Evolutionary conservation across 2,888 invertebrate genomes (phyloP), one percentile per base, ranked within the genome.

Genomic region (Anoplius nigerrimus): DNA sequence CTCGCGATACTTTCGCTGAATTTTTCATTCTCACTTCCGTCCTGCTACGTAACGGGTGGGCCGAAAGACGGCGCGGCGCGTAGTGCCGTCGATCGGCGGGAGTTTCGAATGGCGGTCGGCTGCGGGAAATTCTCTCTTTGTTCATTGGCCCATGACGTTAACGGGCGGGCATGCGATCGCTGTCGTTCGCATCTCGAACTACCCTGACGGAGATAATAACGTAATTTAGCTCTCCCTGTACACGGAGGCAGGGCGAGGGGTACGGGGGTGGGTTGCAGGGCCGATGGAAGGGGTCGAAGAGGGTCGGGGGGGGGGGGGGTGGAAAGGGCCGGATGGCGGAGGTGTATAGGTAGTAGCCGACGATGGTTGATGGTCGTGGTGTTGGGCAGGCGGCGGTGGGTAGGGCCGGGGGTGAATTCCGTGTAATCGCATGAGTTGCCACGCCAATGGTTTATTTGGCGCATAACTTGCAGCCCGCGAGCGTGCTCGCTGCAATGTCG

Each of bases 51-150:
- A n/a, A n/a, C n/a, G n/a, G n/a, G n/a, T n/a, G n/a, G n/a, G n/a
- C n/a, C n/a, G n/a, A n/a, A n/a, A n/a, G n/a, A n/a, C n/a, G n/a
- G n/a, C n/a, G n/a, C n/a, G n/a, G n/a, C 15, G 21, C 53, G 15
- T 18, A 53, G 18, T 15, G 18, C 21, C 53, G 20, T 15, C 16
- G 53, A n/a, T 15, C 16, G 51, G 72, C 63, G 62, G 63, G 72
- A 63, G 62, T 68, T 62, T 72, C 59, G 61, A 69, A 75, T 75
- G 72, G 69, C 72, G 63, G 34, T 34, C 4, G 34, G 34, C 11
- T 13, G 34, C 34, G 6, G 34, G 34, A 13, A 34, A 34, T 34
- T 65, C 71, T 65, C 75, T 58, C 71, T 74, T 67, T 74, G 71
- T 75, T 62, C 65, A 62, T 54, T 20, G 56, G 62, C 61, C 62